These are phyloP conservation scores for Drosophila parvula DNA, from an alignment of 1,140 invertebrate species.

Conservation along the genomic window DNA sequence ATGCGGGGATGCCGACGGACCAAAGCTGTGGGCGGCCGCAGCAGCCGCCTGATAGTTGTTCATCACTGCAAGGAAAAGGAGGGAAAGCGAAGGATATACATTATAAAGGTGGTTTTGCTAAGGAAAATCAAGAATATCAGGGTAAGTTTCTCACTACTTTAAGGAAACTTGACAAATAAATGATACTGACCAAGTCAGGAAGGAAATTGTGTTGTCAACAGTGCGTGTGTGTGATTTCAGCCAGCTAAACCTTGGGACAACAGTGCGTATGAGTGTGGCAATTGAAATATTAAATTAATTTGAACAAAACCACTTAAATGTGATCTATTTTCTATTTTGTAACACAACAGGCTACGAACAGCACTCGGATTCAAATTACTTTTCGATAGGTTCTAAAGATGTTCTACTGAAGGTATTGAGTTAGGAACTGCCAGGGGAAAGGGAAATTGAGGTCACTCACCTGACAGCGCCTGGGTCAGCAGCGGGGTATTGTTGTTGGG, in stretches of 20 bases:
- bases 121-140: accelerated
- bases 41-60: slow-evolving; percentile 96
- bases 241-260: not conserved
- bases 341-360: not conserved
- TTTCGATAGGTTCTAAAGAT: not conserved
- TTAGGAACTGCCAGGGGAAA: not conserved
- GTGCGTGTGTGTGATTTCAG: slow-evolving; percentile 7
- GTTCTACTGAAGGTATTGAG: not conserved
- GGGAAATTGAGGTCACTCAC: slow-evolving; percentile 85
- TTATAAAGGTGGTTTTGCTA: not conserved
- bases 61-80: slow-evolving; percentile 89
- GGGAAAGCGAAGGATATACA: not conserved
- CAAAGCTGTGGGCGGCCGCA: slow-evolving; percentile 89
- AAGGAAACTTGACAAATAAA: not conserved
- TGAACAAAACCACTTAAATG: not conserved
- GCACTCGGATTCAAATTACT: not conserved
- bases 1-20: slow-evolving; percentile 85
- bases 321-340: not conserved
- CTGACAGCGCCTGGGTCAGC: slow-evolving; percentile 96
- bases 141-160: not conserved
- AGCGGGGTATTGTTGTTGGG: slow-evolving; percentile 97
- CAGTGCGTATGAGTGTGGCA: slow-evolving; percentile 4
- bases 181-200: not conserved
- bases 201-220: slow-evolving; percentile 5
- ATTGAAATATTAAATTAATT: slow-evolving; percentile 1